Conservation (phyloP, 2,113 vertebrate species). For the Percopsis transmontana region DNA sequence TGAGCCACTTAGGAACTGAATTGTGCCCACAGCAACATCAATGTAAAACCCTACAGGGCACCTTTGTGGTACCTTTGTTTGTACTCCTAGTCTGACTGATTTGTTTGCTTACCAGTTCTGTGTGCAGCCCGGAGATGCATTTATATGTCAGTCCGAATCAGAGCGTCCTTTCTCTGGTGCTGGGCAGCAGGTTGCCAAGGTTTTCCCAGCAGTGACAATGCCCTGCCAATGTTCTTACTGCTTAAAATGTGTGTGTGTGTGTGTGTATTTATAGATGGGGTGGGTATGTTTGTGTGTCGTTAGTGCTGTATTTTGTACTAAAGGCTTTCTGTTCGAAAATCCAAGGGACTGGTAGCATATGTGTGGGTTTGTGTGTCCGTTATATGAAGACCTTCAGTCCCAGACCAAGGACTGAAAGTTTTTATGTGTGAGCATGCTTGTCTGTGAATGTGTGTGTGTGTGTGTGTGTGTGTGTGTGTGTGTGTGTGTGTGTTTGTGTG, state of each 20-base stretch:
- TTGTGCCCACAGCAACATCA: too few relatives aligned
- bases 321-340: constrained; percentile 19
- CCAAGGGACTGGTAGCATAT: background rate
- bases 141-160: constrained; percentile 42
- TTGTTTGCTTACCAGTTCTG: constrained; percentile 7
- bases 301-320: constrained; percentile 19
- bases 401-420: too few relatives aligned
- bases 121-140: constrained; percentile 1
- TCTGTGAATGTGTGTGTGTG: background rate
- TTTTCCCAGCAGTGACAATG: constrained; percentile 20
- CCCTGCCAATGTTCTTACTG: constrained; percentile 31
- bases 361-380: background rate
- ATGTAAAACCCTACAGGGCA: too few relatives aligned
- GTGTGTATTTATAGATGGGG: constrained; percentile 11
- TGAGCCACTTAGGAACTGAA: too few relatives aligned
- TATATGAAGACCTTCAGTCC: background rate
- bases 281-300: background rate
- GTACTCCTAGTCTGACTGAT: too few relatives aligned
- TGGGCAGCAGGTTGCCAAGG: constrained; percentile 45
- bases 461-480: too few relatives aligned
- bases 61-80: too few relatives aligned
- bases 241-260: background rate
- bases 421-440: too few relatives aligned
- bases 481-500: too few relatives aligned
- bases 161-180: constrained; percentile 2